Evolutionary conservation across 2,888 invertebrate species (phyloP).

Genomic region (Drosophila koepferae): DNA sequence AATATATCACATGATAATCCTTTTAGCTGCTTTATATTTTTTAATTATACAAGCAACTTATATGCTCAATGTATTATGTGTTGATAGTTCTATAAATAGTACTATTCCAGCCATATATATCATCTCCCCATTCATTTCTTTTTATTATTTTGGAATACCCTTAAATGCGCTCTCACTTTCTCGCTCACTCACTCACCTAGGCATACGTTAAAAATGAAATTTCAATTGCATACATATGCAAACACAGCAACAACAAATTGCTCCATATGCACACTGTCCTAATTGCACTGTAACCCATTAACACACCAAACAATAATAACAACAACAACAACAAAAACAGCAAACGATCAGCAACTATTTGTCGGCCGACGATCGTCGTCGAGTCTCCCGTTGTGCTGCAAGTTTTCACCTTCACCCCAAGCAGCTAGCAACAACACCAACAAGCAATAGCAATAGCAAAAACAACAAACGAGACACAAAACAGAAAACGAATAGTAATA

Average conservation of each 20-base stretch:
- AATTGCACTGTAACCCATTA: constrained; percentile 79
- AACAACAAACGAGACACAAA: constrained; percentile 34
- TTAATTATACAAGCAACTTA: neutral
- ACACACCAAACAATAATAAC: constrained; percentile 53
- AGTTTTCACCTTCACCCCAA: constrained; percentile 79
- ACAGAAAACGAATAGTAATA: constrained; percentile 47
- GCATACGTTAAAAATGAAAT: constrained; percentile 20
- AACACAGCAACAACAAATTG: constrained; percentile 5
- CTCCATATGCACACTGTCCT: constrained; percentile 61
- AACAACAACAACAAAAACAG: constrained; percentile 9
- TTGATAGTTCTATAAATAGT: too few relatives aligned
- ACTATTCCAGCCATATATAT: neutral
- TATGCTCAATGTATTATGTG: neutral
- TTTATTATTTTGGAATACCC: neutral
- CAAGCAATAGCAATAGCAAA: constrained; percentile 20
- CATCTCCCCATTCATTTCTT: neutral
- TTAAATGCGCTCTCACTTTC: constrained; percentile 25
- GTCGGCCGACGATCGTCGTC: constrained; percentile 58
- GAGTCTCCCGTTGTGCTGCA: constrained; percentile 31
- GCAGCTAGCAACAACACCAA: constrained; percentile 24
- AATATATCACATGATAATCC: neutral
- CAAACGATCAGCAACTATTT: constrained; percentile 55
- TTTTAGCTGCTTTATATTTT: neutral
- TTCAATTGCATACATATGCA: constrained; percentile 58
- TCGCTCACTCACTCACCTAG: neutral